phyloP scores from a whole-genome alignment of 1,140 invertebrate genomes.

The Popillia japonica region DNA sequence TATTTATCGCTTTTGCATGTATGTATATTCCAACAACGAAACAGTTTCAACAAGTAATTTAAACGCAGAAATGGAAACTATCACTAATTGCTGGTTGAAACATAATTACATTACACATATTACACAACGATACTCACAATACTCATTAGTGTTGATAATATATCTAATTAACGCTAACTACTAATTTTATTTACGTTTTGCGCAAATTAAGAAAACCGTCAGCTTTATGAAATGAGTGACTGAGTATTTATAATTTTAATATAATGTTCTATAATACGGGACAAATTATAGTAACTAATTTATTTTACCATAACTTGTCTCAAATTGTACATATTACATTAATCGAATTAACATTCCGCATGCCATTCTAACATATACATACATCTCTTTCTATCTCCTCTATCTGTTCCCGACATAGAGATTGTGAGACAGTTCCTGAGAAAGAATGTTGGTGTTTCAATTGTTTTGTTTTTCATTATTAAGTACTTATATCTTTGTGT shows the following conservation, averaged over 20 bases:
- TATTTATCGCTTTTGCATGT: background rate
- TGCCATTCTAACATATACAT: constrained; percentile 8
- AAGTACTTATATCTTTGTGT: constrained; percentile 37
- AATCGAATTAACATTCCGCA: background rate
- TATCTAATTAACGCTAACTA: too few species aligned
- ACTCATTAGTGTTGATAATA: too few species aligned
- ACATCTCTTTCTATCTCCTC: background rate
- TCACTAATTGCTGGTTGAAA: too few species aligned
- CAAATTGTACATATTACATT: constrained; percentile 2
- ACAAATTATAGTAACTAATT: too few species aligned
- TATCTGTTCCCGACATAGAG: constrained; percentile 21
- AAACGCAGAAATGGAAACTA: too few species aligned
- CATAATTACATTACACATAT: background rate
- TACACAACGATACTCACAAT: background rate
- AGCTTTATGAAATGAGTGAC: constrained; percentile 14
- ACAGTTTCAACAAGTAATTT: background rate
- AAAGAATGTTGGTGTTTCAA: constrained; percentile 62
- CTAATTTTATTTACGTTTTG: too few species aligned
- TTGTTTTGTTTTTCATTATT: constrained; percentile 52
- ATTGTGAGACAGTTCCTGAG: constrained; percentile 32
- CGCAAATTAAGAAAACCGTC: too few species aligned
- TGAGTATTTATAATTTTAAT: background rate
- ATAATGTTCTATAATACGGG: background rate
- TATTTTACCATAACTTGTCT: background rate
- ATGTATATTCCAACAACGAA: too few species aligned